phyloP scores from a whole-genome alignment of 2,113 vertebrate species.

The Connochaetes taurinus region DNA sequence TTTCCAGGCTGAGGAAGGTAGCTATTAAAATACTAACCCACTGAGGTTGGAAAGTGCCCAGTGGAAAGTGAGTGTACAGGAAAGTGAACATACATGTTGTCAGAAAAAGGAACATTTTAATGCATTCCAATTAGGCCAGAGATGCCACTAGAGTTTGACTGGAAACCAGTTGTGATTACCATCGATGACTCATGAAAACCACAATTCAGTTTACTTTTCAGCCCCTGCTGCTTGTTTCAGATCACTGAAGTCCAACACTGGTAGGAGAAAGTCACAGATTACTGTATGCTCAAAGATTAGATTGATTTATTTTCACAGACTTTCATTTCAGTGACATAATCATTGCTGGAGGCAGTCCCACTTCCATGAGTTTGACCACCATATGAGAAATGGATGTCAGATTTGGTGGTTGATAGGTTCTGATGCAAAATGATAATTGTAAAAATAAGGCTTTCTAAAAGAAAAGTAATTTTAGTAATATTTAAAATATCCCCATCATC shows the following conservation, averaged over 20 bases:
- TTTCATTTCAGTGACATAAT: background rate
- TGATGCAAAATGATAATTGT: background rate
- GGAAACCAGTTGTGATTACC: background rate
- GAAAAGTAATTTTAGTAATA: background rate
- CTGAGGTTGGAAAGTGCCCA: background rate
- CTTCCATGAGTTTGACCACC: background rate
- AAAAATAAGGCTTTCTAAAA: slow-evolving; percentile 18
- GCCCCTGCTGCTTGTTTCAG: background rate
- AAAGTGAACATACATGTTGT: background rate
- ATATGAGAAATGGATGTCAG: background rate
- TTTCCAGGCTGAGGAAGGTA: slow-evolving; percentile 44
- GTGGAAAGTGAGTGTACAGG: background rate
- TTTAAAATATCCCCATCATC: background rate
- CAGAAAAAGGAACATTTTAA: background rate
- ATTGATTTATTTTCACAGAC: background rate
- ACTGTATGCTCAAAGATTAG: background rate
- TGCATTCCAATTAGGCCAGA: background rate
- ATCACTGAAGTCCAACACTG: background rate
- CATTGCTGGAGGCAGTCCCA: background rate
- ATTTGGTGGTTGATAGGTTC: background rate
- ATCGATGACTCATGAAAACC: background rate
- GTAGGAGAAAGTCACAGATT: background rate
- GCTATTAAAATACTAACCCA: slow-evolving; percentile 36
- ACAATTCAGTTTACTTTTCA: background rate
- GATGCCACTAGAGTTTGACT: background rate